Evolutionary conservation across 2,888 invertebrate species (phyloP).

Genomic region (Euclidia mi): DNA sequence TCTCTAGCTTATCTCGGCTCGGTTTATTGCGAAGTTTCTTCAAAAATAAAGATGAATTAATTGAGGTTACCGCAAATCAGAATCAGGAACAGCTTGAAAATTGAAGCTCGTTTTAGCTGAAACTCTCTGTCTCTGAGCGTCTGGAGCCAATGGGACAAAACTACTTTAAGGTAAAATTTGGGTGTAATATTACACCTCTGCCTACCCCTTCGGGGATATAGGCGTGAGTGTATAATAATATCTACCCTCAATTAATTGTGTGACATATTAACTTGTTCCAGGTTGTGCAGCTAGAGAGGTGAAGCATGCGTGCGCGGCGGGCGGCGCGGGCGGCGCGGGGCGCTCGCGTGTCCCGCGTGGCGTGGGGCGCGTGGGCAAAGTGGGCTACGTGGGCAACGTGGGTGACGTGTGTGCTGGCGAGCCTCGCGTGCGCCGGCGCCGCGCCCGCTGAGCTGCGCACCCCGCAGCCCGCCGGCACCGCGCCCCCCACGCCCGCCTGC

Average conservation of each 20-base stretch:
- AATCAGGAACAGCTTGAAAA: no score
- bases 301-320: constrained; percentile 62
- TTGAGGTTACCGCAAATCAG: no score
- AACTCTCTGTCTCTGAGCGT: no score
- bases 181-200: no score
- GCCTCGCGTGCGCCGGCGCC: constrained; percentile 83
- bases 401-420: constrained; percentile 75
- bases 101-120: no score
- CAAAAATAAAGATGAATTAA: no score
- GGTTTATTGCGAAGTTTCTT: no score
- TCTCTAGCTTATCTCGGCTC: no score
- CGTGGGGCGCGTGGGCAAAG: constrained; percentile 74
- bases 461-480: constrained; percentile 56
- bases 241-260: not conserved
- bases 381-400: constrained; percentile 51
- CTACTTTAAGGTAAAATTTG: no score
- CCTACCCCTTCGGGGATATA: no score
- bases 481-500: constrained; percentile 61
- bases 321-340: constrained; percentile 80
- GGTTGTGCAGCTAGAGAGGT: constrained; percentile 68
- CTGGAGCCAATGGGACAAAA: no score
- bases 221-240: not conserved
- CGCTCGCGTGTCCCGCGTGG: constrained; percentile 64
- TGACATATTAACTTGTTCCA: constrained; percentile 35
- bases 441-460: constrained; percentile 74